Conservation (phyloP, 2,113 vertebrate species). For the Hippopotamus amphibius region DNA sequence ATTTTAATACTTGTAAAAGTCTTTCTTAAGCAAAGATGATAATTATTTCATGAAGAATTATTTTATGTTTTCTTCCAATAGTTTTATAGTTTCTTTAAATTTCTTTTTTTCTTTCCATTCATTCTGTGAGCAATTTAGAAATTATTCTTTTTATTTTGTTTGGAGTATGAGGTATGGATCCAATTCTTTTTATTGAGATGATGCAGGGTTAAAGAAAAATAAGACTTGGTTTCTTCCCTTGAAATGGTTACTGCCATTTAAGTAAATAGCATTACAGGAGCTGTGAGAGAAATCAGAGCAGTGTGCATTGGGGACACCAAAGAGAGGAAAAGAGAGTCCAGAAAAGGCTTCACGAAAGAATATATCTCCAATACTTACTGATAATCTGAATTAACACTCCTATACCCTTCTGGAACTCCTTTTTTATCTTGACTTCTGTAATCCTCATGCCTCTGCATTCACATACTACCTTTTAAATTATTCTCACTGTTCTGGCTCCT, state of each 20-base stretch:
- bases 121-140: constrained; percentile 3
- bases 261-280: not conserved
- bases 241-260: not conserved
- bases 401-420: not conserved
- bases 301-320: not conserved
- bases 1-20: not conserved
- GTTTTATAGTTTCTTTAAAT: not conserved
- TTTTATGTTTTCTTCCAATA: not conserved
- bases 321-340: not conserved
- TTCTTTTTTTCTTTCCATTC: not conserved
- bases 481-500: not conserved
- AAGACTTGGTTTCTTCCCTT: not conserved
- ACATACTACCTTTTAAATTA: not conserved
- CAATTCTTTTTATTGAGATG: not conserved
- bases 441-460: not conserved
- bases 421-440: not conserved
- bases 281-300: not conserved
- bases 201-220: not conserved
- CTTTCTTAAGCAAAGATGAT: not conserved
- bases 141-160: not conserved
- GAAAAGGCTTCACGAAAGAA: not conserved
- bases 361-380: not conserved
- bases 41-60: constrained; percentile 17
- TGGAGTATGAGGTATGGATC: not conserved
- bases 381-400: not conserved